These are phyloP conservation scores for Diplolepis rosae DNA, from an alignment of 2,888 invertebrate species.

Conservation along the genomic window DNA sequence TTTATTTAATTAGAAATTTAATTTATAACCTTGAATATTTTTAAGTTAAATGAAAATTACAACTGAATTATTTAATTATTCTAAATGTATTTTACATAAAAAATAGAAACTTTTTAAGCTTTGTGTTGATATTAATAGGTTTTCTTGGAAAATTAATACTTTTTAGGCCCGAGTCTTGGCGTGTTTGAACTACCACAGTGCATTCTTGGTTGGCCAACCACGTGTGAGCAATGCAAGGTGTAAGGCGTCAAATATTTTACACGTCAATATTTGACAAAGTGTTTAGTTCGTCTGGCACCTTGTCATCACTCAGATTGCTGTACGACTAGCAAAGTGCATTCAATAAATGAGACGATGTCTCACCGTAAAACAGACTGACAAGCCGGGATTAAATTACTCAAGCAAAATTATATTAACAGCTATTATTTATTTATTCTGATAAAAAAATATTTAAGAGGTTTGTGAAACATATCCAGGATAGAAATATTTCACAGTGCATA, in stretches of 20 bases:
- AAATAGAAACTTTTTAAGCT: no score
- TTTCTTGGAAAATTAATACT: constrained; percentile 3
- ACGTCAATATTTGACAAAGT: constrained; percentile 54
- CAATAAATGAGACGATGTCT: not conserved
- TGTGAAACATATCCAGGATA: no score
- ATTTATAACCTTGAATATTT: no score
- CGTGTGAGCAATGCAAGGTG: constrained; percentile 15
- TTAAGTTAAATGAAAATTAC: no score
- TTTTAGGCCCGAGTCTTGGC: not conserved
- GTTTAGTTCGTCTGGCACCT: constrained; percentile 53
- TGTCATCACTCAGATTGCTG: constrained; percentile 1
- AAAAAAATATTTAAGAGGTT: no score
- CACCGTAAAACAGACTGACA: not conserved
- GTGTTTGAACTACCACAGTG: constrained; percentile 8
- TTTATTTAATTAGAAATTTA: not conserved
- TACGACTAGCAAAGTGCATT: not conserved
- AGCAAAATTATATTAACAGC: no score
- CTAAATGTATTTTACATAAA: no score
- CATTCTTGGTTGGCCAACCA: not conserved
- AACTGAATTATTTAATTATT: no score
- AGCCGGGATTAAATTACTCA: no score
- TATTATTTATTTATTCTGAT: no score
- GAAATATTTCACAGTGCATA: no score
- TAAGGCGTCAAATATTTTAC: constrained; percentile 47
- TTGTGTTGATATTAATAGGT: no score